Percentiles rank a stretch among this genome's conserved stretches.
These are phyloP conservation scores for Tonatia bakeri DNA, from an alignment of 2,113 vertebrate genomes.

Conservation along the genomic window DNA sequence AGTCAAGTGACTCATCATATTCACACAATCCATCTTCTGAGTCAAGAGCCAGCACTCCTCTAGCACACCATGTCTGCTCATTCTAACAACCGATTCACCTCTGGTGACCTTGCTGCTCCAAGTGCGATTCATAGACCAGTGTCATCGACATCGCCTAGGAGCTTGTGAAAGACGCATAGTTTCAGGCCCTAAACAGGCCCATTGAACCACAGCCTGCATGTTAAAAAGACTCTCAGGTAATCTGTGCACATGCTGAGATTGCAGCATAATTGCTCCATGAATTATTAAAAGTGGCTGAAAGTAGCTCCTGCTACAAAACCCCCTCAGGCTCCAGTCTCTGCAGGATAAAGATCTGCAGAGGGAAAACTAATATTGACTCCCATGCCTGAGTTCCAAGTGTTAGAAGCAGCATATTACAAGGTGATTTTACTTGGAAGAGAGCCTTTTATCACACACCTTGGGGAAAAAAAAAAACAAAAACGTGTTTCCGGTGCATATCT, in stretches of 20 bases:
- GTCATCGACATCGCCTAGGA: not conserved
- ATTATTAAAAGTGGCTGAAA: not conserved
- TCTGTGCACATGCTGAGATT: not conserved
- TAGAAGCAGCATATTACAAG: not conserved
- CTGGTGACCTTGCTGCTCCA: not conserved
- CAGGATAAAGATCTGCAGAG: not conserved
- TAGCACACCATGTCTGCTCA: not conserved
- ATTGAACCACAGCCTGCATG: not conserved
- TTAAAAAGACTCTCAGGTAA: not conserved
- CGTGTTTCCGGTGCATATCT: not conserved
- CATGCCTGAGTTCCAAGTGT: not conserved
- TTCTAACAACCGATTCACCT: not conserved
- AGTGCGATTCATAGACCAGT: not conserved
- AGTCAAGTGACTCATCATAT: not conserved
- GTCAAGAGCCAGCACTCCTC: not conserved
- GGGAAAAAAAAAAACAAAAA: not conserved
- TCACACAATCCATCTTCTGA: not conserved
- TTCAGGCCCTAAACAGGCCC: not conserved
- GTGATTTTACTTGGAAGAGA: not conserved
- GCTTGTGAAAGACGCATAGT: not conserved
- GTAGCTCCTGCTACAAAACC: not conserved
- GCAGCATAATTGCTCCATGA: not conserved
- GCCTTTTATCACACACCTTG: not conserved
- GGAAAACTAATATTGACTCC: not conserved
- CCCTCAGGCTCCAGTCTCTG: not conserved